Evolutionary conservation across 2,888 invertebrate species (phyloP), one percentile per base, ranked within the genome.

Genomic region (Microctonus aethiopoides): DNA sequence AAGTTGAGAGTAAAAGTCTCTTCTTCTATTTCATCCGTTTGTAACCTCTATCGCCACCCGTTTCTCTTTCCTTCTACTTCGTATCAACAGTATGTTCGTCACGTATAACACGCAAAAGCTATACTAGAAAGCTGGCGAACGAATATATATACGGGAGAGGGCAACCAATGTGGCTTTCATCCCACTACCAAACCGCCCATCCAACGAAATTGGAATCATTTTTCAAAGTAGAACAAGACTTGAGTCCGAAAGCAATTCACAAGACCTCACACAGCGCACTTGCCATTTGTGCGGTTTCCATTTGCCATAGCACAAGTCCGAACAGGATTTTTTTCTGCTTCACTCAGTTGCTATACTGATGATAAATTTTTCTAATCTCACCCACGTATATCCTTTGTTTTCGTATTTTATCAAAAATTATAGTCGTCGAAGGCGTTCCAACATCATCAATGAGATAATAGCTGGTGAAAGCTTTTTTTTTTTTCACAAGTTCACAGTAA

Each of bases 181-280:
- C 77, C 78, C 77, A n/a, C 46, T 46, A 46, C 46, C 71, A 76
- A 77, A 26, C n/a, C 29, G 34, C 46, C 69, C 56, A 66, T 74
- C 72, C 77, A 83, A 82, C 82, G 83, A 85, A 86, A 86, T 85
- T 84, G 85, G 81, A 84, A 83, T 82, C 83, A 83, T 86, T 85
- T 85, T 77, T 84, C 84, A 83, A 74, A 71, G 76, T 72, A 76
- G 67, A 71, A 68, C 68, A 46, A 46, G 46, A 46, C 46, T 39
- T 39, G 16, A 64, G 26, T 9, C 20, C 20, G 51, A 29, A 13
- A 34, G 5, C 46, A 46, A 16, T 63, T 51, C n/a, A 26, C 24
- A 22, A 52, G 39, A 60, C 36, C 60, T 16, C 10, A 0, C 10
- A 36, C 13, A 34, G 26, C 3, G 41, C 29, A 16, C 32, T 57